Conservation (phyloP, 2,113 vertebrate species). For the Pomatorhinus ruficollis region DNA sequence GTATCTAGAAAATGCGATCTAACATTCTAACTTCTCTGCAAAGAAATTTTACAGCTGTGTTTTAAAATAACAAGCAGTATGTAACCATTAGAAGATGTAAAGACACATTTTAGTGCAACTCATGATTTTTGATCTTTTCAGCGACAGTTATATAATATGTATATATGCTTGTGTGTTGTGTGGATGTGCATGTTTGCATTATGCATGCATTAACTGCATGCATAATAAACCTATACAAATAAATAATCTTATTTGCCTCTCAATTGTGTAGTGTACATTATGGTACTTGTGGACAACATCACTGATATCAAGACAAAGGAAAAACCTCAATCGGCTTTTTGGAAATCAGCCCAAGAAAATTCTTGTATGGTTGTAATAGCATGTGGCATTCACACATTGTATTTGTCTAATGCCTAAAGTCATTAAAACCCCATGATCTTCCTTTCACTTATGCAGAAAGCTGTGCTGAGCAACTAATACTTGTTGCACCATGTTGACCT, state of each 20-base stretch:
- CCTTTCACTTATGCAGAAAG: background rate
- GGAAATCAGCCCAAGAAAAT: background rate
- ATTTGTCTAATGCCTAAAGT: constrained; percentile 9
- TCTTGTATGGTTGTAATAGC: background rate
- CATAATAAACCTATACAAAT: constrained; percentile 31
- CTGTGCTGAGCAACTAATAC: background rate
- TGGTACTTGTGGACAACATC: background rate
- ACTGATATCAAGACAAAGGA: constrained; percentile 8
- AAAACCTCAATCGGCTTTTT: background rate
- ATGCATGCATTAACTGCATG: constrained; percentile 36
- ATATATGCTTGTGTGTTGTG: background rate
- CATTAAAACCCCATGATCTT: constrained; percentile 7
- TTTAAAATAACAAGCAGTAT: background rate
- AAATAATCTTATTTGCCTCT: background rate
- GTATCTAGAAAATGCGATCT: background rate
- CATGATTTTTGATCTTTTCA: background rate
- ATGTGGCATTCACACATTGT: constrained; percentile 20
- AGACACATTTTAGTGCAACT: background rate
- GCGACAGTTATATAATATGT: background rate
- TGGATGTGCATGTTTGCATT: constrained; percentile 2
- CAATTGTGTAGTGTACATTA: background rate
- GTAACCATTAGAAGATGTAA: background rate
- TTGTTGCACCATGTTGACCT: constrained; percentile 30
- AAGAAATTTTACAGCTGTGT: background rate
- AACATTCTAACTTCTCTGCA: background rate